Base-by-base conservation (phyloP, 1,140 invertebrate species). In the Drosophila santomea region DNA sequence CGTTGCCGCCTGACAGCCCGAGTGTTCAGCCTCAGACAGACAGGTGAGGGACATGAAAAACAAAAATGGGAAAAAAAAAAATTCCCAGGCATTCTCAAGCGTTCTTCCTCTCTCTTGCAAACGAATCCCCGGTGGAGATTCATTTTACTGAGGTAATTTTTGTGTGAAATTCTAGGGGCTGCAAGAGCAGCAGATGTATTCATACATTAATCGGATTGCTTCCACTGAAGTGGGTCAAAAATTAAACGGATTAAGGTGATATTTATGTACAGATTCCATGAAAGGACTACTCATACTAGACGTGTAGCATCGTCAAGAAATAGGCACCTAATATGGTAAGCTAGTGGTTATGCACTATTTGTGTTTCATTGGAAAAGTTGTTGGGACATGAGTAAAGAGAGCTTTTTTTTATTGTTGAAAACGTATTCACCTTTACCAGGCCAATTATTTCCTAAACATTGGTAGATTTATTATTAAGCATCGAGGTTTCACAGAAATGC, bases 141-240 rank as follows among this genome's bases (percentile, higher is more conserved):
- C 67, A 69, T 71, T 71, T 71, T 69, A 35, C 64, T 48, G 36
- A 47, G 66, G 51, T 69, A 71, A 50, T 71, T 71, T 71, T 48
- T 68, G 63, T 55, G 63, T 28, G 36, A 71, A 71, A 71, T 38
- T 71, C 28, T 2, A 43, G 20, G 61, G 32, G 47, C 4, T 4
- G 47, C 12, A 4, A 11, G 20, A 0, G 15, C 14, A 41, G 51
- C 67, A 71, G 63, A 57, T 45, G 63, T 39, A 41, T 69, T 48
- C 64, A 68, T 56, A 69, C 67, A 71, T 71, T 57, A 69, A 69
- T 58, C 67, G 67, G 67, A 69, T 71, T 71, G 20, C 52, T 71
- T 69, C 28, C 67, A 48, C 36, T 17, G 43, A 48, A 69, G 48
- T 71, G 51, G 66, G 67, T 69, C 51, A 41, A 14, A 57, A 57